Percentiles rank a stretch among this genome's conserved stretches.
phyloP scores from a whole-genome alignment of 2,888 invertebrate species.

The Alviniconcha strummeri region DNA sequence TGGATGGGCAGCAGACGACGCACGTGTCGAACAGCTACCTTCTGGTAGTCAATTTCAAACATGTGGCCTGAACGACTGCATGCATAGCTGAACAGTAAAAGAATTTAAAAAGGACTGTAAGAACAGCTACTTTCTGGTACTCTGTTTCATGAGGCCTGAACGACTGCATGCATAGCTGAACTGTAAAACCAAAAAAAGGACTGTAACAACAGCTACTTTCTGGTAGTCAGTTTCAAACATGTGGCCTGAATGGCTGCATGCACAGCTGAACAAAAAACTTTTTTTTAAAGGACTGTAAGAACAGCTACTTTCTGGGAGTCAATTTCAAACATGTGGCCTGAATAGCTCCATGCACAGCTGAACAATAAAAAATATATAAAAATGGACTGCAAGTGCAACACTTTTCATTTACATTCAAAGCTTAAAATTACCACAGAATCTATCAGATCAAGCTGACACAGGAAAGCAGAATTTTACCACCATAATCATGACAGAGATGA shows the following conservation, averaged over 20 bases:
- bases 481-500: not conserved
- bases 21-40: conserved; percentile 66
- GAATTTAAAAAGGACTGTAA: not conserved
- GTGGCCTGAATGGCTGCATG: conserved; percentile 70
- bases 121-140: conserved; percentile 44
- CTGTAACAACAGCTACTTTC: not conserved
- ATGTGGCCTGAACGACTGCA: conserved; percentile 71
- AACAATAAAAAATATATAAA: too few species aligned
- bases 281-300: too few species aligned
- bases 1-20: conserved; percentile 67
- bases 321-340: conserved; percentile 72
- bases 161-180: conserved; percentile 70
- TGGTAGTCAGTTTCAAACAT: conserved; percentile 67
- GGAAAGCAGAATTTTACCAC: not conserved
- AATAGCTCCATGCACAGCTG: conserved; percentile 70
- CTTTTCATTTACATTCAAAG: too few species aligned
- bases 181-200: not conserved
- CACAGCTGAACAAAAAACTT: conserved; percentile 62
- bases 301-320: conserved; percentile 68
- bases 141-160: conserved; percentile 71
- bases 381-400: too few species aligned
- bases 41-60: conserved; percentile 70
- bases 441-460: not conserved
- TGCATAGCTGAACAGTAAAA: conserved; percentile 63
- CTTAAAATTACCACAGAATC: too few species aligned